Base-by-base conservation (phyloP, 2,888 invertebrate species). In the Lucinisca nassula region DNA sequence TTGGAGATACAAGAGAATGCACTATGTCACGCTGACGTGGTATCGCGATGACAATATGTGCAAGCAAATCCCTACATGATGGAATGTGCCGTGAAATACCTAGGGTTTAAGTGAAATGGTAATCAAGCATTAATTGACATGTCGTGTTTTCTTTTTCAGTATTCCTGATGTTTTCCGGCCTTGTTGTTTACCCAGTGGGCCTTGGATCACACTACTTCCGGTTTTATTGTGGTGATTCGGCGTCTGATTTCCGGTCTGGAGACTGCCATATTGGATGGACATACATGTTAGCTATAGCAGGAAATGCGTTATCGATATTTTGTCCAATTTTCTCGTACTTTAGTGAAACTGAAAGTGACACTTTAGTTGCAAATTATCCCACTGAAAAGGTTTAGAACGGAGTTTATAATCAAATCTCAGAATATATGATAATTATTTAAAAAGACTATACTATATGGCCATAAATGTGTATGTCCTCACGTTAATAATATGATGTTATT, bases 261-360 rank as follows among this genome's bases (percentile, higher is more conserved):
- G 91, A 92, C 49, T 97, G 97, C 88, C 93, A 95, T 73, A 88
- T 96, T 32, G 97, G 96, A 40, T 96, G 96, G 96, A 96, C 96
- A 51, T 96, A 96, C 92, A 95, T 96, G 90, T 92, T 96, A 58
- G 96, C 96, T 35, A 95, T 96, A 24, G 95, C 96, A 84, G 96
- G 96, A 72, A 95, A 96, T 4, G 95, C 96, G 0, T 90, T 96
- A 35, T 95, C 96, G 8, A 94, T 96, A 86, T 96, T 96, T 92
- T 96, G 96, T 90, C 97, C 96, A 12, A 95, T 96, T 70, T 93
- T 97, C 37, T 92, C 94, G 1, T 92, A 93, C 51, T 94, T 92
- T 38, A 87, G 80, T 76, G 78, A 67, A 67, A 35, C 17, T 1
- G 67, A 67, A 35, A 67, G 4, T 67, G 35, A 30, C 4, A 35